Conservation (phyloP, 2,888 invertebrate genomes). For the Apoda limacodes region DNA sequence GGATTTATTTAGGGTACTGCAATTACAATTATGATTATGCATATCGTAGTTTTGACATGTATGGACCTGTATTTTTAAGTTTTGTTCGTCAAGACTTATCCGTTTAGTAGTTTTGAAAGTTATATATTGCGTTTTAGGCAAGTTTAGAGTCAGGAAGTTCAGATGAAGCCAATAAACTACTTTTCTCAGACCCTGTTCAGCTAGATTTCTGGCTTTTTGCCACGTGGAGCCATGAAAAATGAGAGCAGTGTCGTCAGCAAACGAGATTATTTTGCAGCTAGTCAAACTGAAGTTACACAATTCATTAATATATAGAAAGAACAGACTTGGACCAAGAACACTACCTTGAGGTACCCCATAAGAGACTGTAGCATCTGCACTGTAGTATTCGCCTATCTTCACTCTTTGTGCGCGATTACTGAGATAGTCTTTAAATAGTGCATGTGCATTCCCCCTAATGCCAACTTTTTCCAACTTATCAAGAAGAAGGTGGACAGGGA, state of each 20-base stretch:
- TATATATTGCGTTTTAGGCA: neutral
- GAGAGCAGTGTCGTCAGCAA: neutral
- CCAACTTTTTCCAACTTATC: neutral
- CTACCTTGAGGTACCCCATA: constrained; percentile 1
- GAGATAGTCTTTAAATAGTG: neutral
- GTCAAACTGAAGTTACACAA: neutral
- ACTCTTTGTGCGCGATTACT: neutral
- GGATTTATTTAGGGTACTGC: no score
- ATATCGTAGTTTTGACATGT: no score
- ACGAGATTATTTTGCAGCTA: neutral
- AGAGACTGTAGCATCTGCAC: neutral
- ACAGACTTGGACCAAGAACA: neutral
- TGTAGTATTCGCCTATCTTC: neutral
- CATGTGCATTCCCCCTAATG: neutral
- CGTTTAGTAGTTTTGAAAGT: no score
- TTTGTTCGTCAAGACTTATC: no score
- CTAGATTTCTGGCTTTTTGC: neutral
- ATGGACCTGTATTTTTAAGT: no score
- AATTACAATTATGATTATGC: no score
- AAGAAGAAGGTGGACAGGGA: constrained; percentile 3
- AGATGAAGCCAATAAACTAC: neutral
- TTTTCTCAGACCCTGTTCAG: neutral
- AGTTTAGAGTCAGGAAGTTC: neutral
- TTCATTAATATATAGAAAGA: constrained; percentile 1
- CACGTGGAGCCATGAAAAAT: neutral